A percentile compares a stretch with the other conserved stretches of the same genome.
These are phyloP conservation scores for Tauraco erythrolophus DNA, from an alignment of 2,113 vertebrate genomes.

Conservation along the genomic window DNA sequence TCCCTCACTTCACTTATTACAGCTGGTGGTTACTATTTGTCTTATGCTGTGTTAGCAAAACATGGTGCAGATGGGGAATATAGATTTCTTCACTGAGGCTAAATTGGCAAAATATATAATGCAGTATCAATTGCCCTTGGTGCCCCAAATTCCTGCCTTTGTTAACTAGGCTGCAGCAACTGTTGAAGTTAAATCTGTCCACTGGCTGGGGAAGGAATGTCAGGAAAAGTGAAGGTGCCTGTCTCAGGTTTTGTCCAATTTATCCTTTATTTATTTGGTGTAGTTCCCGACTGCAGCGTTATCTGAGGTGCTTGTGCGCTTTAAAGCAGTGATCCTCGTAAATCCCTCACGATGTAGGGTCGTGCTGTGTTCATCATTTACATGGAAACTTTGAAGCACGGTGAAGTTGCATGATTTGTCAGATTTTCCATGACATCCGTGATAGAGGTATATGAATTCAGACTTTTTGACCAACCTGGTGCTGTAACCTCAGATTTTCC, in stretches of 20 bases:
- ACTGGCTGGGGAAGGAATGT: not conserved
- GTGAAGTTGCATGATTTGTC: not conserved
- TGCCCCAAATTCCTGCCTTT: conserved; percentile 49
- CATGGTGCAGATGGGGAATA: conserved; percentile 48
- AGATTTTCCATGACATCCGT: not conserved
- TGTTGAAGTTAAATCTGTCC: conserved; percentile 1
- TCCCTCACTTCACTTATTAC: conserved; percentile 50
- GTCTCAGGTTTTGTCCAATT: conserved; percentile 30
- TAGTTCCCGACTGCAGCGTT: not conserved
- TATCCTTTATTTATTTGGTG: conserved; percentile 11
- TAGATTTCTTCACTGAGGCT: conserved; percentile 63
- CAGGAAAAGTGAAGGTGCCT: conserved; percentile 3
- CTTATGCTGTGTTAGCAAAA: conserved; percentile 63
- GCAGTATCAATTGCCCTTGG: conserved; percentile 57
- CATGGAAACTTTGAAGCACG: not conserved
- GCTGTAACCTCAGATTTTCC: not conserved
- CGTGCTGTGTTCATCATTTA: not conserved
- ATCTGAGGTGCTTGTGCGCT: not conserved
- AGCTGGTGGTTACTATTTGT: conserved; percentile 58
- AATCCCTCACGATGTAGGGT: not conserved
- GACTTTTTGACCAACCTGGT: not conserved
- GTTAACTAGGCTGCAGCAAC: conserved; percentile 37
- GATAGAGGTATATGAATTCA: not conserved
- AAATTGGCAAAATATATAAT: conserved; percentile 66
- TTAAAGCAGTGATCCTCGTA: not conserved